phyloP scores from a whole-genome alignment of 2,113 vertebrate genomes.

The Austrofundulus limnaeus region DNA sequence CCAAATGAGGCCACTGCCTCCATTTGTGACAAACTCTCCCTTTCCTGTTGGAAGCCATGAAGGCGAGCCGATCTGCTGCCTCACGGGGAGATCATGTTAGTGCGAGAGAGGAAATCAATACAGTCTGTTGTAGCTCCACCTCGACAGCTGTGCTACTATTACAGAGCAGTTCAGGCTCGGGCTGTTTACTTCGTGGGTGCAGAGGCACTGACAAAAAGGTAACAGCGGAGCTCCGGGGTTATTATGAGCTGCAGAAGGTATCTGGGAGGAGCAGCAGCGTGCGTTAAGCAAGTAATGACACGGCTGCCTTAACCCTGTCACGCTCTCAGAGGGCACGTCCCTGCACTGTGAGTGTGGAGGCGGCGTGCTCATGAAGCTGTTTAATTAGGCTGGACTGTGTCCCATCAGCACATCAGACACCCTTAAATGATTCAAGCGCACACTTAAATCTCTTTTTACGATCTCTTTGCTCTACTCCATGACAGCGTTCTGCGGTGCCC shows the following conservation, averaged over 20 bases:
- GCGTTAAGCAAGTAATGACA: conserved; percentile 34
- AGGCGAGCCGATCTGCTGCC: conserved; percentile 21
- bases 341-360: conserved; percentile 18
- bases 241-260: conserved; percentile 9
- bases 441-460: no score
- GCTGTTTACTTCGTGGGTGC: conserved; percentile 3
- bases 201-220: conserved; percentile 3
- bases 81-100: conserved; percentile 2
- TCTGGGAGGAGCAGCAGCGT: conserved; percentile 25
- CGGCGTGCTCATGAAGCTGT: conserved; percentile 32
- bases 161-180: conserved; percentile 6
- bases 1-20: conserved; percentile 27
- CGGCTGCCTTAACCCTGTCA: conserved; percentile 31
- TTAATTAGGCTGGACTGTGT: conserved; percentile 21
- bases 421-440: no score
- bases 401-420: conserved; percentile 3
- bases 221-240: conserved; percentile 17
- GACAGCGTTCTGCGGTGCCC: background rate
- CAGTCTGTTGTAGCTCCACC: conserved; percentile 8
- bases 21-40: conserved; percentile 3
- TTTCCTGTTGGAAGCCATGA: conserved; percentile 8
- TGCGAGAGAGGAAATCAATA: conserved; percentile 4
- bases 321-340: conserved; percentile 14
- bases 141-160: background rate
- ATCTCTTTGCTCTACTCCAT: no score